Base-by-base conservation (phyloP, 2,797 vertebrate genomes). In the Nyctibius grandis region DNA sequence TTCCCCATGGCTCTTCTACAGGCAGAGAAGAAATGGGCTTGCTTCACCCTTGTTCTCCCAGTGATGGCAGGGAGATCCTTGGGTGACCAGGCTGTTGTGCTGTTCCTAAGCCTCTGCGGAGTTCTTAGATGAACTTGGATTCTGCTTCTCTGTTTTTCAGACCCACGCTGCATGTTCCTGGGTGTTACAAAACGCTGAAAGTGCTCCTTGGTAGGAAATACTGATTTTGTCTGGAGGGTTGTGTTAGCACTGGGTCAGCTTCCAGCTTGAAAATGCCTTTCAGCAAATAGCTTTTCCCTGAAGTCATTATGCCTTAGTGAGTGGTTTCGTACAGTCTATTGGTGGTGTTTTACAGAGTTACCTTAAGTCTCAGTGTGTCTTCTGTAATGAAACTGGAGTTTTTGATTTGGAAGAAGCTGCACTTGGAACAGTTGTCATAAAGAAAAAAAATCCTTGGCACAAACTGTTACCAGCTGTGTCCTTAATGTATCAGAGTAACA, bases 181-280 rank as follows among this genome's bases (percentile, higher is more conserved):
- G 36, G 25, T 25, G 51, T 78, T 81, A 42, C 12, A 88, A 34
- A 76, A 56, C 13, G 13, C 69, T 86, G 51, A 22, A 68, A 50
- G 31, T 11, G 6, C 53, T 94, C 12, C 56, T 42, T 59, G 15
- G 29, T 36, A 73, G 83, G 65, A 92, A 94, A 65, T 42, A 36
- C 0, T 59, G 5, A 12, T 74, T 80, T 67, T 77, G 23, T 48
- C 60, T 53, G 69, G 56, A 63, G 64, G 19, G 26, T n/a, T 83
- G 11, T 80, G 38, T 83, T 83, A 63, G 40, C 26, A 5, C 38
- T n/a, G 68, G 68, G 11, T 86, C 48, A 36, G 53, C 78, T 83
- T 80, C 87, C 78, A 89, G 85, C 85, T 74, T 84, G 34, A 75
- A 48, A 86, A 76, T 78, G 38, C 61, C 73, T 95, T 91, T 94